Evolutionary conservation across 23 tunicate species (phyloP).

Genomic region (Corella eumyota): DNA sequence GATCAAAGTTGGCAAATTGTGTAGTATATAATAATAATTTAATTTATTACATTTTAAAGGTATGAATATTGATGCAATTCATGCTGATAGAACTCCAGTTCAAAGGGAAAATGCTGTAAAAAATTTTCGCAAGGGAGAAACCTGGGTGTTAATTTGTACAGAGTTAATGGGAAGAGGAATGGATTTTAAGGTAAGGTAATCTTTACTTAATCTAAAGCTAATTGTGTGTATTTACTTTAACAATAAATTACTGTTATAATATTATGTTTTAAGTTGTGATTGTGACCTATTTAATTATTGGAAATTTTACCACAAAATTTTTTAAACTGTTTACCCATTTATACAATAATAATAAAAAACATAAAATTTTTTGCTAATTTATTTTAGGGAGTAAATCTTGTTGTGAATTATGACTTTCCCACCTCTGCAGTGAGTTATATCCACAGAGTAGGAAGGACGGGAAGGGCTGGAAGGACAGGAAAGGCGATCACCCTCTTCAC

Average conservation of each 20-base stretch:
- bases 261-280: background rate
- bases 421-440: constrained; percentile 75
- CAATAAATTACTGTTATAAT: background rate
- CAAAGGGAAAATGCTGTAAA: constrained; percentile 83
- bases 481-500: constrained; percentile 83
- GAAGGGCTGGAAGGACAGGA: constrained; percentile 81
- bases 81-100: constrained; percentile 67
- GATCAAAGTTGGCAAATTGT: too few species aligned
- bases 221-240: too few species aligned
- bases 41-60: too few species aligned
- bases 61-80: constrained; percentile 81
- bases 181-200: constrained; percentile 50
- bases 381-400: constrained; percentile 54
- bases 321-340: too few species aligned
- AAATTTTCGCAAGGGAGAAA: constrained; percentile 31
- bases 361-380: too few species aligned
- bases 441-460: constrained; percentile 94
- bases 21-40: too few species aligned
- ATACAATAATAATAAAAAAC: too few species aligned
- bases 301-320: background rate
- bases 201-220: too few species aligned
- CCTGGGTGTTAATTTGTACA: constrained; percentile 81
- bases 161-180: constrained; percentile 87
- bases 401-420: constrained; percentile 89
- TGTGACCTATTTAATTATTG: too few species aligned